Evolutionary conservation across 2,888 invertebrate genomes (phyloP).

Genomic region (Tillus elongatus): DNA sequence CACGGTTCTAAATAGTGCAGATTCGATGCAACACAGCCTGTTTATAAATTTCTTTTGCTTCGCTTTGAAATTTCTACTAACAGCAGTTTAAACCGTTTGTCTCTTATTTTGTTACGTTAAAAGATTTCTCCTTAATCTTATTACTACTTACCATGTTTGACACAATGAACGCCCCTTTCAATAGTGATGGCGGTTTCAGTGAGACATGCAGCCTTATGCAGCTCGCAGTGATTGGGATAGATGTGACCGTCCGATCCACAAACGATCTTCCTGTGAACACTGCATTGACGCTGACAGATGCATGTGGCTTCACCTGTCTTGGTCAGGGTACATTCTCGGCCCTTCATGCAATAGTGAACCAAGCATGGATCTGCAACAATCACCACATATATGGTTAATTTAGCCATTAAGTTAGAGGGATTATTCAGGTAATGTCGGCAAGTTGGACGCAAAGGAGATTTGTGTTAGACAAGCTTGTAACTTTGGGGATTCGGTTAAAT

Average conservation of each 20-base stretch:
- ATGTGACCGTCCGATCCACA: constrained; percentile 60
- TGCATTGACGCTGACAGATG: constrained; percentile 52
- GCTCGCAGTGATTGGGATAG: constrained; percentile 59
- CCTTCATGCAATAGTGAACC: constrained; percentile 55
- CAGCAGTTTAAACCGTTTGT: too few species aligned
- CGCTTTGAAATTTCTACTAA: too few species aligned
- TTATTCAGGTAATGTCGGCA: too few species aligned
- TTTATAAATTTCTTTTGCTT: too few species aligned
- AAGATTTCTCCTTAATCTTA: too few species aligned
- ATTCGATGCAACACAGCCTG: too few species aligned
- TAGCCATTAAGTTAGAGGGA: too few species aligned
- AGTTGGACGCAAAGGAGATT: too few species aligned
- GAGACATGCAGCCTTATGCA: constrained; percentile 55
- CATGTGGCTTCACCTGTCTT: constrained; percentile 47
- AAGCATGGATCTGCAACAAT: constrained; percentile 52
- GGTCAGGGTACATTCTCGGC: constrained; percentile 52
- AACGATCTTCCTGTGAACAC: constrained; percentile 48
- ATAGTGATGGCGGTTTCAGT: constrained; percentile 47
- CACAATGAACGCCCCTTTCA: constrained; percentile 46
- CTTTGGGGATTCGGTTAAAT: too few species aligned
- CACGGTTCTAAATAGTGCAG: too few species aligned
- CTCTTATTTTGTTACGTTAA: too few species aligned
- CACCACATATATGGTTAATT: not conserved
- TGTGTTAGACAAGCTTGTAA: too few species aligned
- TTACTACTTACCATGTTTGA: constrained; percentile 39